Evolutionary conservation across 2,888 invertebrate genomes (phyloP), one percentile per base, ranked within the genome.

Genomic region (Cetonia aurata): DNA sequence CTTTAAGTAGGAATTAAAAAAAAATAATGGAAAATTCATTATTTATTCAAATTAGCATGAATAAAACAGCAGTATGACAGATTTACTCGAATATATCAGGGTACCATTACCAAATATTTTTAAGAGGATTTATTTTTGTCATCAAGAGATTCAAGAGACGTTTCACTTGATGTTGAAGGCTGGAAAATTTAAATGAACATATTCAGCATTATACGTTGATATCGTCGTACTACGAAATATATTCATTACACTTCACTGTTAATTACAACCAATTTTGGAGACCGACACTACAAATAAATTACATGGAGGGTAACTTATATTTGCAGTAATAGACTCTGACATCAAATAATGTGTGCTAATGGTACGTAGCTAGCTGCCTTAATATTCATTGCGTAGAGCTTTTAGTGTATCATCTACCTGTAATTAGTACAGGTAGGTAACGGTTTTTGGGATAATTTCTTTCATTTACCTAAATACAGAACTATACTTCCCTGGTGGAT

Each of bases 281-380:
- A 53, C 53, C 42, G 66, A 52, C 15, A 53, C 37, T 59, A 59
- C 66, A 52, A 66, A 66, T 66, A 66, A 66, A 66, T 66, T 66
- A 66, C 37, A 53, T 41, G 31, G 66, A 33, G 25, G 25, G 53
- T 53, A 66, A 66, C 52, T 66, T 66, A 66, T 53, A 50, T 66
- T 66, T 66, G 53, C 33, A 42, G 66, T 66, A 66, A 66, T 66
- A 66, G 33, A 15, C 19, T 25, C 13, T 52, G 66, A 66, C 66
- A 66, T 52, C 52, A 48, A 53, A 66, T 66, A 66, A 66, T 66
- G 48, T 66, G 53, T 66, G 66, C 48, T 66, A 66, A 66, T 66
- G 66, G 66, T 53, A 31, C 52, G 37, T 37, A 41, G 42, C 10
- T 59, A 17, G 44, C 15, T 59, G 19, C 44, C 59, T 59, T 59